These are phyloP conservation scores for Stigmatopora argus DNA, from an alignment of 2,113 vertebrate species.

Conservation along the genomic window DNA sequence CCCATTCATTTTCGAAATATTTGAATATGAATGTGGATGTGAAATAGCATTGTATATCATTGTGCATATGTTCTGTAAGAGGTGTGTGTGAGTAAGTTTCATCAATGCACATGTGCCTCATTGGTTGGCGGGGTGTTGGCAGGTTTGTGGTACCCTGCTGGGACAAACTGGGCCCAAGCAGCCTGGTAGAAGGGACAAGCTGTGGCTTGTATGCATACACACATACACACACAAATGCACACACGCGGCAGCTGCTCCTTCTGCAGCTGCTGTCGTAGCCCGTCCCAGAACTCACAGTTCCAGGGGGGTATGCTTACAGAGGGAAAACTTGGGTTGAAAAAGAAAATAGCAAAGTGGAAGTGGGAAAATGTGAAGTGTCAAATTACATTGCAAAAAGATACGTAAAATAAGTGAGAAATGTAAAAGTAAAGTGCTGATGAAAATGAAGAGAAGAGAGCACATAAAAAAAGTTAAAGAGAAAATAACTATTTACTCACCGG, in stretches of 20 bases:
- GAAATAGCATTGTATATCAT: slow-evolving; percentile 42
- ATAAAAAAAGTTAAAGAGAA: slow-evolving; percentile 13
- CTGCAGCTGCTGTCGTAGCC: slow-evolving; percentile 66
- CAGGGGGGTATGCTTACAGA: slow-evolving; percentile 7
- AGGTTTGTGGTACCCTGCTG: slow-evolving; percentile 63
- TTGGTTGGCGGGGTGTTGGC: slow-evolving; percentile 57
- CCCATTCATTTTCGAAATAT: slow-evolving; percentile 46
- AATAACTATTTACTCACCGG: slow-evolving; percentile 2
- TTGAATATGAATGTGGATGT: slow-evolving; percentile 59
- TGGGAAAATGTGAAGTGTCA: slow-evolving; percentile 39
- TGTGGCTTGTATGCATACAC: slow-evolving; percentile 58
- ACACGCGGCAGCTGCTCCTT: slow-evolving; percentile 63
- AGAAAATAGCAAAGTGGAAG: slow-evolving; percentile 27
- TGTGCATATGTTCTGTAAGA: slow-evolving; percentile 35
- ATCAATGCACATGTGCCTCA: slow-evolving; percentile 40
- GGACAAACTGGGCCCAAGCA: slow-evolving; percentile 63
- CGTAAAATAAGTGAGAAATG: slow-evolving; percentile 47
- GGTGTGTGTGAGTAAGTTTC: slow-evolving; percentile 27
- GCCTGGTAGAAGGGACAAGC: slow-evolving; percentile 66
- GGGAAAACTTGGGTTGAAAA: slow-evolving; percentile 3
- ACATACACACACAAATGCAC: slow-evolving; percentile 35
- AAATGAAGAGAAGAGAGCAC: slow-evolving; percentile 28
- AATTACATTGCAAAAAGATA: slow-evolving; percentile 57
- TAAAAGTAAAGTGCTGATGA: slow-evolving; percentile 29
- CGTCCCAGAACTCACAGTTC: slow-evolving; percentile 58